phyloP scores from a whole-genome alignment of 2,888 invertebrate species.

The Acleris sparsana region DNA sequence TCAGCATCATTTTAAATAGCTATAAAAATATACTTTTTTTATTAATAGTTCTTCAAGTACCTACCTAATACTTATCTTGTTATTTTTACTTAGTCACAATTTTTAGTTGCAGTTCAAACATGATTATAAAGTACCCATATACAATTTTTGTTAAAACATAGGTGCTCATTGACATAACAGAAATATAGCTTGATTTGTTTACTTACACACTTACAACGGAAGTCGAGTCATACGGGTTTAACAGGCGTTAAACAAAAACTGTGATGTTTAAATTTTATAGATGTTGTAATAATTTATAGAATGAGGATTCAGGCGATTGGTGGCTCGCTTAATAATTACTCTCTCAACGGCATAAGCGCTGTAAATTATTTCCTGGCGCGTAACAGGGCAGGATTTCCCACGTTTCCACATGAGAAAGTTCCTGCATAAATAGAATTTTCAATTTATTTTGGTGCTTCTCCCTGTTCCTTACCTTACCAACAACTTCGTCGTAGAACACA shows the following conservation, averaged over 20 bases:
- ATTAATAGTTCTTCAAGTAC: too few relatives aligned
- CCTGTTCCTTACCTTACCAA: not conserved
- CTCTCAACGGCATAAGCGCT: constrained; percentile 17
- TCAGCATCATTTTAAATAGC: too few relatives aligned
- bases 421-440: constrained; percentile 25
- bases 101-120: too few relatives aligned
- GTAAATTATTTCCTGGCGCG: constrained; percentile 39
- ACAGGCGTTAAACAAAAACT: not conserved
- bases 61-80: too few relatives aligned
- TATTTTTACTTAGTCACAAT: too few relatives aligned
- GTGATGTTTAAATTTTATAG: not conserved
- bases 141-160: too few relatives aligned
- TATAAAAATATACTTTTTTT: too few relatives aligned
- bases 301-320: constrained; percentile 1
- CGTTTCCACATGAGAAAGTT: constrained; percentile 38
- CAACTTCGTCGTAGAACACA: constrained; percentile 5
- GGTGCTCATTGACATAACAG: too few relatives aligned
- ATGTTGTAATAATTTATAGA: constrained; percentile 16
- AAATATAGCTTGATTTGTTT: too few relatives aligned
- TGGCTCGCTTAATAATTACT: constrained; percentile 16
- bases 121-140: too few relatives aligned
- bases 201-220: too few relatives aligned
- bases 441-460: constrained; percentile 21
- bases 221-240: too few relatives aligned
- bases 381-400: constrained; percentile 34